Percentiles rank a stretch among this genome's conserved stretches.
Conservation (phyloP, 2,888 invertebrate species). For the Melinaea menophilus region DNA sequence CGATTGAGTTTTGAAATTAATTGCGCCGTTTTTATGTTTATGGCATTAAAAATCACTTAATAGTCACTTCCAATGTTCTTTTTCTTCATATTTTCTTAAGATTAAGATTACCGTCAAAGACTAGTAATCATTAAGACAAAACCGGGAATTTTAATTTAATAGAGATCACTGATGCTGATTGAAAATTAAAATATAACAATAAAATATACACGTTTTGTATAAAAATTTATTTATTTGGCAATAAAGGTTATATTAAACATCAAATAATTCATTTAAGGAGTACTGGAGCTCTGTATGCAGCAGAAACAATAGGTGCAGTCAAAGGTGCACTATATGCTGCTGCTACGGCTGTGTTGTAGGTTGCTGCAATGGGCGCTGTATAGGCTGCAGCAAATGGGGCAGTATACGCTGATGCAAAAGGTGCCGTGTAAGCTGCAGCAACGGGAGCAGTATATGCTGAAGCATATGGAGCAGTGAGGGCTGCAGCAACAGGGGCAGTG, state of each 20-base stretch:
- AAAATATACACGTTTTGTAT: background rate
- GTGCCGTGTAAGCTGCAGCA: slow-evolving; percentile 39
- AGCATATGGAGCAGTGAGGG: slow-evolving; percentile 44
- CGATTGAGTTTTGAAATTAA: too few relatives aligned
- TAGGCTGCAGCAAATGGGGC: slow-evolving; percentile 9
- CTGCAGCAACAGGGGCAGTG: slow-evolving; percentile 50
- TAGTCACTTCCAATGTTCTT: too few relatives aligned
- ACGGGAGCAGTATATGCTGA: slow-evolving; percentile 45
- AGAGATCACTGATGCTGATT: background rate
- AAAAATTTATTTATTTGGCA: slow-evolving; percentile 5
- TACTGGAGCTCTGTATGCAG: slow-evolving; percentile 35
- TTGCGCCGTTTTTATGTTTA: too few relatives aligned
- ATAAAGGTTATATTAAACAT: slow-evolving; percentile 5
- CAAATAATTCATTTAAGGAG: slow-evolving; percentile 24
- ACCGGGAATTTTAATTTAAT: too few relatives aligned
- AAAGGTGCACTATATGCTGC: slow-evolving; percentile 25
- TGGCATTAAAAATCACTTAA: too few relatives aligned
- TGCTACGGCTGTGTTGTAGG: too few relatives aligned
- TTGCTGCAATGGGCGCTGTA: too few relatives aligned
- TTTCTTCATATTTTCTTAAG: too few relatives aligned
- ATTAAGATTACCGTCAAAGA: too few relatives aligned
- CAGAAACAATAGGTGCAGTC: slow-evolving; percentile 40
- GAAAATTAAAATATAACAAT: background rate
- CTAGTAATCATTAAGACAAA: too few relatives aligned
- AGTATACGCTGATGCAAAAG: slow-evolving; percentile 32